These are phyloP conservation scores for Struthio camelus DNA, from an alignment of 2,113 vertebrate genomes.

Conservation along the genomic window DNA sequence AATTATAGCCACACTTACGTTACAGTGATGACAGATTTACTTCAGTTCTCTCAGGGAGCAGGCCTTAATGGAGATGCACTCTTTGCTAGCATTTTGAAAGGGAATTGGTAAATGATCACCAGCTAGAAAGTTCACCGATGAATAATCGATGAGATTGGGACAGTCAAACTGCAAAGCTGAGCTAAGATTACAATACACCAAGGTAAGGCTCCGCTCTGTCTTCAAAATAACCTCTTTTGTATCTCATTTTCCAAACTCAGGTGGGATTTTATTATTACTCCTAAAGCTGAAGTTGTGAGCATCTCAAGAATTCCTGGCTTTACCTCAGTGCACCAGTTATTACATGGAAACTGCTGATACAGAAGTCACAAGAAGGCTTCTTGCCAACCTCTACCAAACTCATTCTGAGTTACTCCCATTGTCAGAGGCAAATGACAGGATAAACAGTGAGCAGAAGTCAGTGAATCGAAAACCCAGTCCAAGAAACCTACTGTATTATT, in stretches of 20 bases:
- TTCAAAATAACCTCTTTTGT: background rate
- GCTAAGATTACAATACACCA: accelerated
- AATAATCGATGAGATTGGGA: background rate
- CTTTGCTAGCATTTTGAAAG: background rate
- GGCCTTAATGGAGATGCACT: background rate
- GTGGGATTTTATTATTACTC: background rate
- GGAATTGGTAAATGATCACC: background rate
- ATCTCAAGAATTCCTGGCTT: background rate
- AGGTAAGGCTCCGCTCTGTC: background rate
- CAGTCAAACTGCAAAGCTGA: background rate
- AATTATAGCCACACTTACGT: background rate
- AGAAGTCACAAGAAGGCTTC: background rate
- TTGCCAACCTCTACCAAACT: background rate
- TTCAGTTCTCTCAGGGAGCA: background rate
- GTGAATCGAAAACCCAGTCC: background rate
- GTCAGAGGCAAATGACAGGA: background rate
- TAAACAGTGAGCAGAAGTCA: background rate
- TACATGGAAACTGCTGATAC: background rate
- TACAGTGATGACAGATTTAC: background rate
- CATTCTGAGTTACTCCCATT: background rate
- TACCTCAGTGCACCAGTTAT: background rate
- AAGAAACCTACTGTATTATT: background rate
- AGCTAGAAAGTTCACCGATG: background rate
- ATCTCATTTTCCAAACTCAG: background rate
- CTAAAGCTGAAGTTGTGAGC: background rate